Evolutionary conservation across 2,888 invertebrate genomes (phyloP).

Genomic region (Acronicta leporina): DNA sequence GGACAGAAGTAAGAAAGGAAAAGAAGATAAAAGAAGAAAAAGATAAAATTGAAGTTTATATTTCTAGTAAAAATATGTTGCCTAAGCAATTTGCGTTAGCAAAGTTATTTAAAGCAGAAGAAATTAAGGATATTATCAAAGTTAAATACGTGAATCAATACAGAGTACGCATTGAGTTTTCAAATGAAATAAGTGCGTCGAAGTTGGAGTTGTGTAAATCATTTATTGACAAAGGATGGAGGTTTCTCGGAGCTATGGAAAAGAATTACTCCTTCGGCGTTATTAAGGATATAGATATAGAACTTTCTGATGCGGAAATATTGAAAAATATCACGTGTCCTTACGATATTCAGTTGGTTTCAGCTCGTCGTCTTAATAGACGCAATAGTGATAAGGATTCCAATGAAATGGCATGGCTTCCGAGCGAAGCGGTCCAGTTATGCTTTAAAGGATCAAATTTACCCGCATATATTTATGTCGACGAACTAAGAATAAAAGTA

Average conservation of each 20-base stretch:
- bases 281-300: conserved; percentile 12
- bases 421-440: conserved; percentile 34
- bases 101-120: conserved; percentile 8
- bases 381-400: not conserved
- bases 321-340: not conserved
- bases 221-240: conserved; percentile 8
- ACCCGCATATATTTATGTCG: conserved; percentile 28
- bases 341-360: not conserved
- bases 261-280: conserved; percentile 11
- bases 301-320: conserved; percentile 20
- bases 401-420: conserved; percentile 21
- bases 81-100: not conserved
- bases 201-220: conserved; percentile 2
- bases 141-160: conserved; percentile 10
- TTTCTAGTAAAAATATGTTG: not conserved
- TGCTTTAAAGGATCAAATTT: conserved; percentile 30
- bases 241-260: conserved; percentile 5
- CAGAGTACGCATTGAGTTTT: conserved; percentile 10
- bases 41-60: not conserved
- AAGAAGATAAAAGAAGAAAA: conserved; percentile 8
- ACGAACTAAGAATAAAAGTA: conserved; percentile 26
- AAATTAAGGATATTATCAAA: conserved; percentile 5
- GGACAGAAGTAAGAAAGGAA: conserved; percentile 6
- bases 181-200: not conserved
- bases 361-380: not conserved